Percentiles rank a stretch among this genome's conserved stretches.
These are phyloP conservation scores for Sphenopsis melanotis DNA, from an alignment of 2,797 vertebrate species.

Conservation along the genomic window DNA sequence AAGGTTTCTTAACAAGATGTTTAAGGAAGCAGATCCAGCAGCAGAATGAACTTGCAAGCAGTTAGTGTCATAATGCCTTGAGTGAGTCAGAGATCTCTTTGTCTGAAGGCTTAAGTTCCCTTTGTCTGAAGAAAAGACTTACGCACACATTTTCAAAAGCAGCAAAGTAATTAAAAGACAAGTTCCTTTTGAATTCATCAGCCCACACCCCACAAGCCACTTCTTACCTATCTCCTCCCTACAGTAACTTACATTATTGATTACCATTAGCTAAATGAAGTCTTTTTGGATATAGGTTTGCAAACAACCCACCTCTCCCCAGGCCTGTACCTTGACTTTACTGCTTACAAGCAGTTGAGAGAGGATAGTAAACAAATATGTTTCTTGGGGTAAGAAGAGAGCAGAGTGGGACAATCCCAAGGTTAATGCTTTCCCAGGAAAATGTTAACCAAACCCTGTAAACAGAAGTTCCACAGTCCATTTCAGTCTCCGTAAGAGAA, in stretches of 20 bases:
- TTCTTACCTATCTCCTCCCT: background rate
- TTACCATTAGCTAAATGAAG: background rate
- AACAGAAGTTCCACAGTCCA: background rate
- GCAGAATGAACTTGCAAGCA: constrained; percentile 22
- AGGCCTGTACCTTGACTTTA: background rate
- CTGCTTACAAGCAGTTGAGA: background rate
- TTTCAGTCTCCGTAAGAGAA: background rate
- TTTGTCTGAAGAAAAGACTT: constrained; percentile 1
- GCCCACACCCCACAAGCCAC: background rate
- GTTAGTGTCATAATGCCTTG: background rate
- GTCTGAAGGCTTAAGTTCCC: background rate
- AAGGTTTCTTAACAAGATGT: background rate
- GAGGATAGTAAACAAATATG: background rate
- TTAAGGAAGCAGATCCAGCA: constrained; percentile 12
- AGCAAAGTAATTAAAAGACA: constrained; percentile 4
- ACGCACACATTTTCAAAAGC: background rate
- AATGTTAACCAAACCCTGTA: background rate
- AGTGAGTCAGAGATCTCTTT: background rate
- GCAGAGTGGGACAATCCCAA: background rate
- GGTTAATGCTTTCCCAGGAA: background rate
- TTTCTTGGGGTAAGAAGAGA: background rate
- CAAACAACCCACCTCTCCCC: background rate
- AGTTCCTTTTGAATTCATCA: background rate
- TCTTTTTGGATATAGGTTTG: background rate
- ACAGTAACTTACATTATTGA: background rate